Evolutionary conservation across 2,113 vertebrate species (phyloP), one percentile per base, ranked within the genome.

Genomic region (Argyrosomus japonicus): DNA sequence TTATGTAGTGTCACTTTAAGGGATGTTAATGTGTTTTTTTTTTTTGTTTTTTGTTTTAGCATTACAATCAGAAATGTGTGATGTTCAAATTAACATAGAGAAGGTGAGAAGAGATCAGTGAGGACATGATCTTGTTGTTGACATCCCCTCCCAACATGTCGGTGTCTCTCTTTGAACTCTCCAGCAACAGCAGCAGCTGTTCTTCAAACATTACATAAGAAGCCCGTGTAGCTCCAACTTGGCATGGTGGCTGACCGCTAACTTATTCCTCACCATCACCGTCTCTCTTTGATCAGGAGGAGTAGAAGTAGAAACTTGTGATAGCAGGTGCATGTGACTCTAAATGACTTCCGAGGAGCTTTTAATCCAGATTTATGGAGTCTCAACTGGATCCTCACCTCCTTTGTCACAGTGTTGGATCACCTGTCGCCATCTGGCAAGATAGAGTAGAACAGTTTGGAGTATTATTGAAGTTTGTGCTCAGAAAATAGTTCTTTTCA

Each of bases 101-200:
- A 79, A 64, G 6, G 25, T 18, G 27, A 54, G 27, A 63, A 43
- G 48, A 51, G 65, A 69, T 54, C 51, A 65, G 36, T 3, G 70
- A 81, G 76, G 72, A 84, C 72, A 56, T 9, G 36, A 68, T 60
- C 45, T 57, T 76, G 64, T 61, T 75, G 71, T 77, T 77, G 83
- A 77, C 60, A 25, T 56, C 57, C 36, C 8, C 10, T 68, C 64
- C 64, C 29, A 63, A 65, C 69, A 36, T 3, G 40, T 18, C 68
- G 54, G 54, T 14, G 23, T 12, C 21, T 51, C 21, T 15, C 84
- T 84, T 81, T 87, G 89, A 86, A 68, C 25, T 4, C 77, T 43
- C 29, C 72, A n/a, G 19, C 76, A 36, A 77, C 87, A 88, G n/a
- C 79, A 29, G 79, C 87, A 88, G 92, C 90, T 91, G 90, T 61